phyloP scores from a whole-genome alignment of 2,888 invertebrate genomes.

The Encarsia formosa region DNA sequence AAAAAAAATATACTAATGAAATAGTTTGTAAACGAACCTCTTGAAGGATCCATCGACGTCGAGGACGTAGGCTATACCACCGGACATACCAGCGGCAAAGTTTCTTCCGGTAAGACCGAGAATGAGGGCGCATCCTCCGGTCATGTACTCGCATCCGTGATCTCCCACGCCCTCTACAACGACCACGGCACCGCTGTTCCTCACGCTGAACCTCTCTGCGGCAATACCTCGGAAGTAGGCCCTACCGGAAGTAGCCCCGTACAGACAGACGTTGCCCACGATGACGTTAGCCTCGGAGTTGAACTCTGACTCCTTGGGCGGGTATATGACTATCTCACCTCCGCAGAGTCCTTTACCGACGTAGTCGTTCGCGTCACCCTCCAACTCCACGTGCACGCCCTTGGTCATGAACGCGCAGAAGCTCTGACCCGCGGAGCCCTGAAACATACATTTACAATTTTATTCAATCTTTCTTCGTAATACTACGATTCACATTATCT shows the following conservation, averaged over 20 bases:
- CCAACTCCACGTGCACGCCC: constrained; percentile 84
- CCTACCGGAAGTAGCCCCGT: constrained; percentile 92
- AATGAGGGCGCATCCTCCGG: constrained; percentile 86
- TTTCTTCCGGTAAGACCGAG: constrained; percentile 94
- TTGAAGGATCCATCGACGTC: constrained; percentile 83
- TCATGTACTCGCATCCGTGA: constrained; percentile 99
- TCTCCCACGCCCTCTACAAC: constrained; percentile 98
- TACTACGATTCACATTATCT: no score
- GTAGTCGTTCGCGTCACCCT: constrained; percentile 98
- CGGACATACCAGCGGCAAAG: constrained; percentile 99
- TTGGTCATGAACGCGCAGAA: constrained; percentile 95
- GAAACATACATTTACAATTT: no score
- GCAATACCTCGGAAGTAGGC: constrained; percentile 96
- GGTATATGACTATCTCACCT: constrained; percentile 88
- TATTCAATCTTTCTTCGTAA: no score
- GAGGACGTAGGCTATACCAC: constrained; percentile 91
- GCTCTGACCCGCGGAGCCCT: constrained; percentile 97
- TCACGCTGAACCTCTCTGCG: constrained; percentile 96
- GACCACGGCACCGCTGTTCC: constrained; percentile 93
- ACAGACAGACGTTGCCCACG: constrained; percentile 96
- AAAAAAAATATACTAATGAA: no score
- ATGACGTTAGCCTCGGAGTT: constrained; percentile 93
- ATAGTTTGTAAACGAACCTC: no score
- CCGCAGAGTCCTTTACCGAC: constrained; percentile 96
- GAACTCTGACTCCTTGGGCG: constrained; percentile 80